These are phyloP conservation scores for Podocnemis expansa DNA, from an alignment of 2,113 vertebrate genomes.

Conservation along the genomic window DNA sequence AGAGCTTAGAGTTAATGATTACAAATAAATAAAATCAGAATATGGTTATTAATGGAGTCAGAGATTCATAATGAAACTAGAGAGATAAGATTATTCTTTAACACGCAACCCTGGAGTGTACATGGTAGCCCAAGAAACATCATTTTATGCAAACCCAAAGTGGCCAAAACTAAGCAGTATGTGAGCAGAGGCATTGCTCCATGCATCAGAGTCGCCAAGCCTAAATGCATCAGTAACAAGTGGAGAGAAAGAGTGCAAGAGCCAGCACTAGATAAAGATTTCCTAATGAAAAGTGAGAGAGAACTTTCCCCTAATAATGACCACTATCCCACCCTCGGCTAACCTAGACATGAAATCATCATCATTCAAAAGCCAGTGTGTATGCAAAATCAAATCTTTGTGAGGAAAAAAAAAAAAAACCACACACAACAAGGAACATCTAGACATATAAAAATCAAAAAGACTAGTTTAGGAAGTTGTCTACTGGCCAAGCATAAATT, in stretches of 20 bases:
- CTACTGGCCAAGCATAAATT: not conserved
- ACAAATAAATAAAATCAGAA: conserved; percentile 21
- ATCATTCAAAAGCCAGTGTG: not conserved
- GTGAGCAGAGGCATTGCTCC: not conserved
- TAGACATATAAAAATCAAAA: not conserved
- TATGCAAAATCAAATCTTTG: not conserved
- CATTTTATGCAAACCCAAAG: conserved; percentile 41
- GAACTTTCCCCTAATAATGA: not conserved
- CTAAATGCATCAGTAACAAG: not conserved
- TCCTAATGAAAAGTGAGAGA: not conserved
- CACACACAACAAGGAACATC: not conserved
- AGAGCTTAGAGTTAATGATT: conserved; percentile 36
- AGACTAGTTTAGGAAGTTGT: not conserved
- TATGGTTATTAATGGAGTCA: not conserved
- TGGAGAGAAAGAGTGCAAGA: not conserved
- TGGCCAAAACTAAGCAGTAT: not conserved
- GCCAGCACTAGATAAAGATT: not conserved
- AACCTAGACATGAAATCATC: not conserved
- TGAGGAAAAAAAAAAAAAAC: not conserved
- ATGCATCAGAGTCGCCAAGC: not conserved
- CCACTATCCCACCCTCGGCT: not conserved
- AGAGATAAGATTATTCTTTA: conserved; percentile 14
- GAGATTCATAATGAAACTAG: not conserved
- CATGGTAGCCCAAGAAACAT: not conserved
- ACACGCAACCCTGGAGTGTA: not conserved